Conservation (phyloP, 2,113 vertebrate genomes). For the Lethenteron reissneri region DNA sequence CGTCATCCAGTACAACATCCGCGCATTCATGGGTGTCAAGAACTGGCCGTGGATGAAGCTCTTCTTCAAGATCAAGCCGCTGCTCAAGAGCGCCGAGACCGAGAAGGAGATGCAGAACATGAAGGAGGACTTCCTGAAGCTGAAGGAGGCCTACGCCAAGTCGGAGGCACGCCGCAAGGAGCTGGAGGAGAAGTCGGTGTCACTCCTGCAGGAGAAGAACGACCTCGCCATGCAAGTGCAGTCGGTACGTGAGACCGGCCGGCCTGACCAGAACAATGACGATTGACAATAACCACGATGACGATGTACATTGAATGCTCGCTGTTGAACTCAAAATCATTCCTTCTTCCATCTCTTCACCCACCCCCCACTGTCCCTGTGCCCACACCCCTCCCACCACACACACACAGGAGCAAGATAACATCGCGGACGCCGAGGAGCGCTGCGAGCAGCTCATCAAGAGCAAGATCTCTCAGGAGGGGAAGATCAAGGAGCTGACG, state of each 20-base stretch:
- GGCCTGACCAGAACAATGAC: background rate
- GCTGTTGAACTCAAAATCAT: too few species aligned
- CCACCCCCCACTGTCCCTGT: too few species aligned
- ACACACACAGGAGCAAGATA: conserved; percentile 57
- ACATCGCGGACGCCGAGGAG: conserved; percentile 62
- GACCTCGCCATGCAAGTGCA: conserved; percentile 53
- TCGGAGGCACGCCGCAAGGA: conserved; percentile 38
- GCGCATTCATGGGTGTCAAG: conserved; percentile 9
- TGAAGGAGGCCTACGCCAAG: conserved; percentile 33
- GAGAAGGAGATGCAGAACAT: background rate
- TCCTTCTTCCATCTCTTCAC: too few species aligned
- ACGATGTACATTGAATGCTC: too few species aligned
- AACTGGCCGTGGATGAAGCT: conserved; percentile 10
- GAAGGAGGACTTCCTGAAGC: conserved; percentile 17
- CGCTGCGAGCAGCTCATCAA: conserved; percentile 75
- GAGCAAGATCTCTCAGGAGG: conserved; percentile 66
- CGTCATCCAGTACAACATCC: conserved; percentile 9
- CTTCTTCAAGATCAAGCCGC: conserved; percentile 10
- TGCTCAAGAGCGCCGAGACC: conserved; percentile 6
- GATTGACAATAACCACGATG: too few species aligned
- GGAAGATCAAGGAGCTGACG: conserved; percentile 51
- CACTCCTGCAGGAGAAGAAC: conserved; percentile 49
- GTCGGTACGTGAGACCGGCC: conserved; percentile 24
- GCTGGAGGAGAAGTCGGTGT: conserved; percentile 50
- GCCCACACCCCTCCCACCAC: background rate